Evolutionary conservation across 1,140 invertebrate species (phyloP), one percentile per base, ranked within the genome.

Genomic region (Drosophila bipectinata): DNA sequence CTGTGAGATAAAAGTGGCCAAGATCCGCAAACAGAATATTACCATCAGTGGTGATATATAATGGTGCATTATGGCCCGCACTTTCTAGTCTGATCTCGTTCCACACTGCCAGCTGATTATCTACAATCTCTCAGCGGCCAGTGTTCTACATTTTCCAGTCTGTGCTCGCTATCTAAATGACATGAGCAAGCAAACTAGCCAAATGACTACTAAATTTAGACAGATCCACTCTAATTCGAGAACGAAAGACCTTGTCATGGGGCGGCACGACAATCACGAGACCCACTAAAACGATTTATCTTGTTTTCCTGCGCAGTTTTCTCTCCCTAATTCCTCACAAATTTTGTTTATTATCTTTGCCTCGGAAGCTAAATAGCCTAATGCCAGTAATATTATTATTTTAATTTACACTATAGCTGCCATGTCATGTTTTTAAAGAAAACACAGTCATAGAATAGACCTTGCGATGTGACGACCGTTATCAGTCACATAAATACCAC

Each of bases 151-250:
- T 57, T 57, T 39, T 21, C 14, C 5, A 37, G 49, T 24, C 47
- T 73, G n/a, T 62, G 44, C 39, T 21, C 21, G 26, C 39, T 74
- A 64, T 74, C 72, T 74, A 53, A 74, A 52, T 59, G 68, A 41
- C 47, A 47, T 15, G 28, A 34, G 63, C 26, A 56, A 69, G 34
- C 48, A 57, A 63, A 53, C 72, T 63, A 68, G 84, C 66, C 58
- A 30, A 73, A 80, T 73, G 59, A 69, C 55, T 73, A 81, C 81
- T 87, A 87, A 81, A 87, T 73, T 84, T 87, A 87, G 81, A 85
- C 59, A 72, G 58, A 59, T 64, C 45, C 47, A 24, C 44, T 53
- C 52, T 47, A 55, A 37, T 32, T 56, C 32, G 21, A 52, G 74
- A 48, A 10, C 44, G 28, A 28, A 41, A 59, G 63, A 57, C 77